phyloP scores from a whole-genome alignment of 2,113 vertebrate genomes.

The Atractosteus spatula region DNA sequence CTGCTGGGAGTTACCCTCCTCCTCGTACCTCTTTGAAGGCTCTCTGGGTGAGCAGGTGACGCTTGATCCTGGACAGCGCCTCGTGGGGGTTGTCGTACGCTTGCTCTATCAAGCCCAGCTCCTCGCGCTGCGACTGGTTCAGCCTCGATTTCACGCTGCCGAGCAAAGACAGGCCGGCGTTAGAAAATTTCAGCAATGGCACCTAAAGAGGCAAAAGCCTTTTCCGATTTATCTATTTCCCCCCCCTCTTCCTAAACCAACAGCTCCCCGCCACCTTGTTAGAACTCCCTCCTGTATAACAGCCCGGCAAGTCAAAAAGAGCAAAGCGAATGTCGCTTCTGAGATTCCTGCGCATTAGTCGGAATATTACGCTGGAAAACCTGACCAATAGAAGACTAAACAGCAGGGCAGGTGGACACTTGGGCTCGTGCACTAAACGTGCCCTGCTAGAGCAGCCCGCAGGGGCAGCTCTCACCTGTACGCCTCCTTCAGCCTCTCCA shows the following conservation, averaged over 20 bases:
- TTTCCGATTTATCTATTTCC: too few species aligned
- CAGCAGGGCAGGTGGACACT: too few species aligned
- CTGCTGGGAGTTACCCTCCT: too few species aligned
- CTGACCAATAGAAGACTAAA: not conserved
- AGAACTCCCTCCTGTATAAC: too few species aligned
- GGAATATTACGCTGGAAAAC: not conserved
- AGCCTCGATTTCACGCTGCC: conserved; percentile 93
- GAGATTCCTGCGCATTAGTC: too few species aligned
- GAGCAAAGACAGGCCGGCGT: conserved; percentile 2
- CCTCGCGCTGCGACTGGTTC: conserved; percentile 97
- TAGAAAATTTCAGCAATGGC: not conserved
- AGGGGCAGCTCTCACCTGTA: conserved; percentile 75
- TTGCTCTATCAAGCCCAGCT: conserved; percentile 94
- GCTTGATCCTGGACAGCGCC: conserved; percentile 96
- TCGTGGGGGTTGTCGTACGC: conserved; percentile 98
- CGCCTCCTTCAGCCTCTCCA: conserved; percentile 97
- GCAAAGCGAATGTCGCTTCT: too few species aligned
- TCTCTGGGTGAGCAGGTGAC: conserved; percentile 96
- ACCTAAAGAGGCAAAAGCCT: not conserved
- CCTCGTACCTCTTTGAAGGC: conserved; percentile 91
- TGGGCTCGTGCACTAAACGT: too few species aligned
- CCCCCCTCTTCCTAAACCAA: too few species aligned
- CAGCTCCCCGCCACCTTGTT: too few species aligned
- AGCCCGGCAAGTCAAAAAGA: too few species aligned
- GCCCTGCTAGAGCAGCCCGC: too few species aligned